A percentile compares a stretch with the other conserved stretches of the same genome.
Evolutionary conservation across 2,888 invertebrate genomes (phyloP).

Genomic region (Cantharis rufa): DNA sequence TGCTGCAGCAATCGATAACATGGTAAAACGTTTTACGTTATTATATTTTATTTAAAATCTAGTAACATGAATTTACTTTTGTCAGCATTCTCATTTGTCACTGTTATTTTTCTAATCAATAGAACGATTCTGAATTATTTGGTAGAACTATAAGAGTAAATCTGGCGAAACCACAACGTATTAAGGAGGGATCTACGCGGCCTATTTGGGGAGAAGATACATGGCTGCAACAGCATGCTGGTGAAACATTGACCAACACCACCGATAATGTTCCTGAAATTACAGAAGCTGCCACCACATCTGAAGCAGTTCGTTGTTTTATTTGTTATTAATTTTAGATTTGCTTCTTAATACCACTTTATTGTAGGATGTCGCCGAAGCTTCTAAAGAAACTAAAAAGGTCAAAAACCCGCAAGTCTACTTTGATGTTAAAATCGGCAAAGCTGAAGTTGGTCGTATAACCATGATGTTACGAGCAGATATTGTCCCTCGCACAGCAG

Average conservation of each 20-base stretch:
- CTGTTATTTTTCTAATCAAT: slow-evolving; percentile 23
- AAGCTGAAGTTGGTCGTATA: slow-evolving; percentile 83
- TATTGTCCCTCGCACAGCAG: slow-evolving; percentile 92
- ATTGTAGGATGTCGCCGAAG: slow-evolving; percentile 27
- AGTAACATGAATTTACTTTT: neutral
- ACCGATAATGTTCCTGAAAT: slow-evolving; percentile 53
- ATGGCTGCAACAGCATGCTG: slow-evolving; percentile 98
- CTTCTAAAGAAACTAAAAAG: slow-evolving; percentile 52
- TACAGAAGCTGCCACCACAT: slow-evolving; percentile 46
- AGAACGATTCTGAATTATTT: slow-evolving; percentile 98
- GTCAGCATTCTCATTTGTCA: neutral
- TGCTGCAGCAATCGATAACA: slow-evolving; percentile 98
- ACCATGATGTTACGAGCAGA: slow-evolving; percentile 91
- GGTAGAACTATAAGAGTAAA: slow-evolving; percentile 96
- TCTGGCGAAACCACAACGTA: slow-evolving; percentile 94
- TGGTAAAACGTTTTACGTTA: slow-evolving; percentile 64
- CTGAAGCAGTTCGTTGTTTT: slow-evolving; percentile 23
- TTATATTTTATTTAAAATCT: neutral
- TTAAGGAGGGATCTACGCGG: slow-evolving; percentile 92
- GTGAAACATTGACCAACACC: slow-evolving; percentile 72
- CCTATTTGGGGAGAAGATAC: slow-evolving; percentile 98
- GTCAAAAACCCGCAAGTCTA: slow-evolving; percentile 88
- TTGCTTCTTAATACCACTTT: neutral
- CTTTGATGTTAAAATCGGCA: slow-evolving; percentile 92
- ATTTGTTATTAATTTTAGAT: neutral